A percentile compares a stretch with the other conserved stretches of the same genome.
Evolutionary conservation across 23 tunicate species (phyloP).

Genomic region (Trididemnum nubilum): DNA sequence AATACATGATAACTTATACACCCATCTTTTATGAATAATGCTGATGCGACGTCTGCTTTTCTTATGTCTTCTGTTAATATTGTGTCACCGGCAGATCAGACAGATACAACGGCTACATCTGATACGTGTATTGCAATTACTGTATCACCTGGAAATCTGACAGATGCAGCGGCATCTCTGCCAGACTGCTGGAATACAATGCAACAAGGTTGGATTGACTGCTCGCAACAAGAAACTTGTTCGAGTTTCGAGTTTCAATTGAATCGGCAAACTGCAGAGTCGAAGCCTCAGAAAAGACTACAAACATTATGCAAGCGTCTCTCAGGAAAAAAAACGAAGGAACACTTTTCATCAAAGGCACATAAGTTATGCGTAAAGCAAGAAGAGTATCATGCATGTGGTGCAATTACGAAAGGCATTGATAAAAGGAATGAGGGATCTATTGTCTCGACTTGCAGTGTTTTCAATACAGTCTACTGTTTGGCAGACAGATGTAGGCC

Average conservation of each 20-base stretch:
- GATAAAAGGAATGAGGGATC: neutral
- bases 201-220: slow-evolving; percentile 39
- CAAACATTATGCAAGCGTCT: neutral
- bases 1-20: too few relatives aligned
- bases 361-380: slow-evolving; percentile 21
- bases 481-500: slow-evolving; percentile 38
- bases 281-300: slow-evolving; percentile 25
- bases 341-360: slow-evolving; percentile 23
- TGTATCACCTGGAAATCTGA: neutral
- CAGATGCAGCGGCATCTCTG: neutral
- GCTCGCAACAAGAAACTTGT: slow-evolving; percentile 33
- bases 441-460: slow-evolving; percentile 37
- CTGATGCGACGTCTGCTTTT: too few relatives aligned
- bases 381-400: slow-evolving; percentile 19
- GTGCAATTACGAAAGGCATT: slow-evolving; percentile 4
- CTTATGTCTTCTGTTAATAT: too few relatives aligned
- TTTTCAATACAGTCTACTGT: slow-evolving; percentile 67
- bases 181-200: slow-evolving; percentile 52
- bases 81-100: too few relatives aligned
- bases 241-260: slow-evolving; percentile 30
- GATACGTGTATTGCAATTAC: neutral
- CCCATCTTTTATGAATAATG: too few relatives aligned
- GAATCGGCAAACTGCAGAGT: slow-evolving; percentile 48
- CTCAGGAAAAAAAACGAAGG: slow-evolving; percentile 44
- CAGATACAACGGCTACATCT: too few relatives aligned